Base-by-base conservation (phyloP, 1,140 invertebrate genomes). In the Plodia interpunctella region DNA sequence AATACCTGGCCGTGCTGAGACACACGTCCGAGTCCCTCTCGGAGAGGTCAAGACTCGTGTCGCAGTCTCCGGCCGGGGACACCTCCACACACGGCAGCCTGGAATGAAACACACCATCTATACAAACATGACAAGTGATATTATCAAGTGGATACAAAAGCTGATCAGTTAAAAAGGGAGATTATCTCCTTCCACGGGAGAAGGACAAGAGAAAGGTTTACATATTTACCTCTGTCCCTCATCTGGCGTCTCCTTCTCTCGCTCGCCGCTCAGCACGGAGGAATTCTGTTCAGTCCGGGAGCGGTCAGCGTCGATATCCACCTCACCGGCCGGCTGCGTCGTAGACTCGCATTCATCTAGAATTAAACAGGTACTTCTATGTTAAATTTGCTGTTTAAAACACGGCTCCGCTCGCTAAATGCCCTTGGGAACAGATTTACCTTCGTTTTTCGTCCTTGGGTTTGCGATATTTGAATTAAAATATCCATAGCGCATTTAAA, bases 311-410 rank as follows among this genome's bases (percentile, higher is more conserved):
- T 84, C 83, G 35, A 74, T 74, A 11, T 84, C 84, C 55, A 83
- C 53, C 19, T 85, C 84, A 0, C 80, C 82, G 0, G 84, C 84
- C 30, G 80, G 79, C 65, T 87, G 84, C 0, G 84, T 87, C 0
- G 76, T 85, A 0, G 84, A 87, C 55, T 87, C 84, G 55, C 84
- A 85, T 50, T 87, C 84, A 25, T 87, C 84, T 87, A 73, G 0
- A 76, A 76, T 6, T n/a, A 51, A 65, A 1, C 51, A 55, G 5
- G 9, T 17, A n/a, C n/a, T n/a, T n/a, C n/a, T 13, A 11, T 11
- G 13, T 8, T 11, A 5, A 38, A 38, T 11, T 28, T 28, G 3
- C 9, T 2, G 2, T 38, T 11, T 38, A 9, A 3, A n/a, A n/a
- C n/a, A n/a, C n/a, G n/a, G n/a, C n/a, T n/a, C n/a, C n/a, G n/a